Evolutionary conservation across 2,797 vertebrate genomes (phyloP).

Genomic region (Peromyscus melanophrys): DNA sequence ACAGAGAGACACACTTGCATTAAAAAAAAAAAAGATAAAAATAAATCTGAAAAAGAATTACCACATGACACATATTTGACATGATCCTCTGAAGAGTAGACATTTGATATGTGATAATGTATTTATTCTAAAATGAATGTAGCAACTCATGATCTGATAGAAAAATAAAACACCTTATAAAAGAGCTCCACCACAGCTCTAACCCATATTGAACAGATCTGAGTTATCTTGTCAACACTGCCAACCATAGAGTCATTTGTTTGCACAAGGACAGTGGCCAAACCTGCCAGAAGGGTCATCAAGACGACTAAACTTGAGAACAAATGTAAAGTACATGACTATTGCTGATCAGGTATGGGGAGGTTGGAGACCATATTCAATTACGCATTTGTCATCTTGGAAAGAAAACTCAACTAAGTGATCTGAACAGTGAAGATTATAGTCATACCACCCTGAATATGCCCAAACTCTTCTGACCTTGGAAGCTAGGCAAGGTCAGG

Average conservation of each 20-base stretch:
- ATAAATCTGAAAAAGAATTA: neutral
- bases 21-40: neutral
- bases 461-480: neutral
- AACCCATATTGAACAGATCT: neutral
- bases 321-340: neutral
- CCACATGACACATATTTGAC: neutral
- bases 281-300: neutral
- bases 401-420: neutral
- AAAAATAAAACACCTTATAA: neutral
- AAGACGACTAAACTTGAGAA: neutral
- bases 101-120: neutral
- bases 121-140: slow-evolving; percentile 5
- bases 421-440: neutral
- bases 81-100: neutral
- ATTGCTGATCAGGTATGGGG: too few relatives aligned
- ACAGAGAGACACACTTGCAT: neutral
- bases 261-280: neutral
- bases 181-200: neutral
- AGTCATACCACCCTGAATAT: neutral
- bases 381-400: neutral
- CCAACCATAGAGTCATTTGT: neutral
- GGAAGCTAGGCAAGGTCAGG: neutral
- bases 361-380: neutral
- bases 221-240: neutral
- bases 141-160: neutral